phyloP scores from a whole-genome alignment of 2,113 vertebrate genomes.

The Bubo scandiacus region DNA sequence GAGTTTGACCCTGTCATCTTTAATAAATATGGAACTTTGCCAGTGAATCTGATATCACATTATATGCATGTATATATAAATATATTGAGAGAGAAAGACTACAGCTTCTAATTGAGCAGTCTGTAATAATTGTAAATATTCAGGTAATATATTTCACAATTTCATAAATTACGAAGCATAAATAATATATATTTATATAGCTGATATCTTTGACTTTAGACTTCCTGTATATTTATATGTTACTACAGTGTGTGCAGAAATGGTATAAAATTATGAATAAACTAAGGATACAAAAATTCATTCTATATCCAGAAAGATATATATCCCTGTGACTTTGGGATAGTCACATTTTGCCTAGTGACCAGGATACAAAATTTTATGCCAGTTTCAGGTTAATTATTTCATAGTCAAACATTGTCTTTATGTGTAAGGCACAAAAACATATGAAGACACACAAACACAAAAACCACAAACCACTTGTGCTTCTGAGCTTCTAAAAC shows the following conservation, averaged over 20 bases:
- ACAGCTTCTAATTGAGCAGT: not conserved
- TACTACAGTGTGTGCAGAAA: not conserved
- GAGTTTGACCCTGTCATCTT: not conserved
- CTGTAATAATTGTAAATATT: not conserved
- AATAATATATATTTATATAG: not conserved
- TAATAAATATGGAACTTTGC: not conserved
- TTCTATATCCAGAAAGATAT: not conserved
- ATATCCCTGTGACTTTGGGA: not conserved
- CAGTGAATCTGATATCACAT: not conserved
- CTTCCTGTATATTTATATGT: not conserved
- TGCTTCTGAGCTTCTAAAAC: constrained; percentile 8
- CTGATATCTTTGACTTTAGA: not conserved
- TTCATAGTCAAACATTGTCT: not conserved
- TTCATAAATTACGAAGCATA: not conserved
- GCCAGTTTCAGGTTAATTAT: not conserved
- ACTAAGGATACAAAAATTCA: not conserved
- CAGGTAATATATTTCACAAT: not conserved
- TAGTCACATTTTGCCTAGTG: not conserved
- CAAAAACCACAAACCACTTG: not conserved
- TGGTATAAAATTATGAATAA: not conserved
- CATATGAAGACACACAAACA: not conserved
- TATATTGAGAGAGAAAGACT: not conserved
- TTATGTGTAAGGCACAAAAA: not conserved
- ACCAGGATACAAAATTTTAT: not conserved
- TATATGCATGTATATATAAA: not conserved